Percentiles rank a stretch among this genome's conserved stretches.
These are phyloP conservation scores for Xanthia icteritia DNA, from an alignment of 2,888 invertebrate species.

Conservation along the genomic window DNA sequence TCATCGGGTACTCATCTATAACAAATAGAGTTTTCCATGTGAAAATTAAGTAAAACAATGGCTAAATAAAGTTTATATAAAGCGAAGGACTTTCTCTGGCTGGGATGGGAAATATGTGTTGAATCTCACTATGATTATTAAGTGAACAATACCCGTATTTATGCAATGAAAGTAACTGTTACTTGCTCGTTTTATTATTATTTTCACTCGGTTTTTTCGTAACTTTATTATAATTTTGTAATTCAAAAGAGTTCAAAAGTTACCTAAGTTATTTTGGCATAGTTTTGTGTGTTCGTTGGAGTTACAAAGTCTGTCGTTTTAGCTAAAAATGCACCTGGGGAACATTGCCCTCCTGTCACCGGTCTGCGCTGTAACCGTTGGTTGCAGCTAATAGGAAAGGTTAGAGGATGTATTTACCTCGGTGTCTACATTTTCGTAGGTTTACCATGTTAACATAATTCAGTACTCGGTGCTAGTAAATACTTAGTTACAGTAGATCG, in stretches of 20 bases:
- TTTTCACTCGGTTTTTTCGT: conserved; percentile 67
- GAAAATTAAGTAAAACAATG: conserved; percentile 69
- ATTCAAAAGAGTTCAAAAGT: conserved; percentile 44
- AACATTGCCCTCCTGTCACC: not conserved
- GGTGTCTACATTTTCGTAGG: not conserved
- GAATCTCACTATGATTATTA: conserved; percentile 62
- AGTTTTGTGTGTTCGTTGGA: not conserved
- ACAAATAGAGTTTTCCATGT: conserved; percentile 67
- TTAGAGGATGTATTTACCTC: too few species aligned
- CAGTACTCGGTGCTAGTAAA: not conserved
- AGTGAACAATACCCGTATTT: conserved; percentile 82
- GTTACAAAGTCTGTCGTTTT: not conserved
- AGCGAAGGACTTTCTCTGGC: conserved; percentile 71
- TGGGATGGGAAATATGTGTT: conserved; percentile 69
- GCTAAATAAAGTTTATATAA: conserved; percentile 66
- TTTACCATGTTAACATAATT: not conserved
- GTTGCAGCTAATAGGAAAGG: not conserved
- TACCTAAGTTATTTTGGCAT: conserved; percentile 19
- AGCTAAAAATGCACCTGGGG: not conserved
- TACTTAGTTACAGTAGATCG: not conserved
- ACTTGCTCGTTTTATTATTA: conserved; percentile 66
- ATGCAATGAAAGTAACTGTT: conserved; percentile 86
- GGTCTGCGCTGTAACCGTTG: too few species aligned
- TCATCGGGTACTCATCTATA: conserved; percentile 45
- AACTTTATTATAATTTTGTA: conserved; percentile 59